phyloP scores from a whole-genome alignment of 2,113 vertebrate species.

The Tylochromis polylepis region DNA sequence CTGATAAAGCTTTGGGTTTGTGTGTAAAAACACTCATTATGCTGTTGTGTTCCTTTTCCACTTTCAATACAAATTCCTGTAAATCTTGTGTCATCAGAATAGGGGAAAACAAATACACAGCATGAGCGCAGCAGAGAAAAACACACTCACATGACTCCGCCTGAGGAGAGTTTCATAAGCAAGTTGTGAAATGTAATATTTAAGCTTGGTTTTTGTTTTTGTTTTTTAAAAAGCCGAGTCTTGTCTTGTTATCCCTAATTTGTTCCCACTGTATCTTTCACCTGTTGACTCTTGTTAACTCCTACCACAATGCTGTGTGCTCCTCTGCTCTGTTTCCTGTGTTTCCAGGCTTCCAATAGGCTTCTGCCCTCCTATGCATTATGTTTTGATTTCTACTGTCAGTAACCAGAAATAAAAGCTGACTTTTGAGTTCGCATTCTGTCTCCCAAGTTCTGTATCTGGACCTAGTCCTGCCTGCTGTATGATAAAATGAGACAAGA shows the following conservation, averaged over 20 bases:
- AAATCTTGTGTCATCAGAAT: slow-evolving; percentile 29
- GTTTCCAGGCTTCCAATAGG: background rate
- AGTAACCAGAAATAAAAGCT: background rate
- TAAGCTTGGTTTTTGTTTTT: background rate
- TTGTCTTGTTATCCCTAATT: background rate
- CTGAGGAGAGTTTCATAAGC: background rate
- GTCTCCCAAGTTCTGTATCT: background rate
- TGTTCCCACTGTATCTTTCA: no score
- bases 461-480: background rate
- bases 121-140: background rate
- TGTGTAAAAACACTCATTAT: slow-evolving; percentile 42
- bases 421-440: background rate
- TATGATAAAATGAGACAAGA: background rate
- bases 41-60: slow-evolving; percentile 2
- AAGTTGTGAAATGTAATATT: background rate
- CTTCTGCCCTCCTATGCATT: background rate
- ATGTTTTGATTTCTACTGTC: background rate
- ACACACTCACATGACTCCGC: background rate
- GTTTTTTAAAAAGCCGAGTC: background rate
- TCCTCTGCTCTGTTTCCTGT: background rate
- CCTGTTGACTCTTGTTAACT: no score
- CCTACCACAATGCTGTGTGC: background rate
- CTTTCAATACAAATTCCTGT: slow-evolving; percentile 36
- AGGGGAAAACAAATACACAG: slow-evolving; percentile 1
- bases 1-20: slow-evolving; percentile 42